Conservation (phyloP, 2,113 vertebrate genomes). For the Chrysemys picta region DNA sequence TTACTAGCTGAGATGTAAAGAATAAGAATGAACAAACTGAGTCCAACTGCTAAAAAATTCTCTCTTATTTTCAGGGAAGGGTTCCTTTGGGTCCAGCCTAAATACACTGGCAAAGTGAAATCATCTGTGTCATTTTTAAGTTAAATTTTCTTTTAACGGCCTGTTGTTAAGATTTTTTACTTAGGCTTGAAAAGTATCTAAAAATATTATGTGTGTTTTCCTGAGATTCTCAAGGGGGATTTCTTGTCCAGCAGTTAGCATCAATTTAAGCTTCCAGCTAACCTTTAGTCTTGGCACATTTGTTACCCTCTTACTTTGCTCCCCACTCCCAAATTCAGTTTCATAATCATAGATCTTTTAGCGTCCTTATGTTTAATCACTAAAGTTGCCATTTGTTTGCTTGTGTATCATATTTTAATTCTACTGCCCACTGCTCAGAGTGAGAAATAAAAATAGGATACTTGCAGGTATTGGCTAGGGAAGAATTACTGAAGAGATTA, state of each 20-base stretch:
- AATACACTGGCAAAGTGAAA: not conserved
- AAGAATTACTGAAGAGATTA: not conserved
- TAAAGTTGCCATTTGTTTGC: not conserved
- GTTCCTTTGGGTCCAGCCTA: not conserved
- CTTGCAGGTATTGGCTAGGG: fast-evolving
- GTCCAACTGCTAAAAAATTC: not conserved
- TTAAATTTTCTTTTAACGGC: not conserved
- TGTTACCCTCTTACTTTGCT: not conserved
- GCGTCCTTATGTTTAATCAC: not conserved
- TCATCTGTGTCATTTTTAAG: not conserved
- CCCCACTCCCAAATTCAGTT: not conserved
- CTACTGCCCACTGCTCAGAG: not conserved
- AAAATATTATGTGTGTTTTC: not conserved
- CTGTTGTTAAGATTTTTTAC: not conserved
- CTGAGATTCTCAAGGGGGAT: not conserved
- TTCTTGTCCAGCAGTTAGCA: not conserved
- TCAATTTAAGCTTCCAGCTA: not conserved
- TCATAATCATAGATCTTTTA: not conserved
- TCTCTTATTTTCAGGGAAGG: not conserved
- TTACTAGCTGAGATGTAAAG: not conserved
- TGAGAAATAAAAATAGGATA: not conserved
- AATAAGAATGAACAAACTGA: not conserved
- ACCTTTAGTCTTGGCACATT: not conserved
- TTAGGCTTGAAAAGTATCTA: not conserved
- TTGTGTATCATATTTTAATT: not conserved